Evolutionary conservation across 2,888 invertebrate genomes (phyloP).

Genomic region (Aphrophora alni): DNA sequence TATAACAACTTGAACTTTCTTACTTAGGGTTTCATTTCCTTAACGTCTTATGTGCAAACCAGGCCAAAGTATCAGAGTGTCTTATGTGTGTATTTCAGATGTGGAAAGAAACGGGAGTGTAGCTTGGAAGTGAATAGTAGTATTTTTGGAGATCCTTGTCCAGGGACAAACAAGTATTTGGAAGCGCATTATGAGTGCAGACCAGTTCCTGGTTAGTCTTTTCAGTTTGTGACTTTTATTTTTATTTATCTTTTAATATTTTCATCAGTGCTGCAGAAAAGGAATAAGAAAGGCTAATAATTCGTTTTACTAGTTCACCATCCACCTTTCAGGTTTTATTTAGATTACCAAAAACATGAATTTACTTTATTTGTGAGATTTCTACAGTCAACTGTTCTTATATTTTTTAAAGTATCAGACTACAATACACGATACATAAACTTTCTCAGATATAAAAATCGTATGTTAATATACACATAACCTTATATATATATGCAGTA

Average conservation of each 20-base stretch:
- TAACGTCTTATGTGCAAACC: neutral
- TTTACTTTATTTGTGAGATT: too few species aligned
- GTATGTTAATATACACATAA: too few species aligned
- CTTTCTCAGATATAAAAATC: too few species aligned
- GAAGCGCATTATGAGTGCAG: constrained; percentile 64
- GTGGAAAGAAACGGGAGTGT: constrained; percentile 52
- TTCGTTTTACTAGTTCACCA: too few species aligned
- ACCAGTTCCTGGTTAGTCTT: neutral
- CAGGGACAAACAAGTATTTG: constrained; percentile 66
- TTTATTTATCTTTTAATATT: neutral
- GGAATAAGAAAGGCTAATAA: too few species aligned
- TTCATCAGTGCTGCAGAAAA: neutral
- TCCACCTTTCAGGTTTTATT: too few species aligned
- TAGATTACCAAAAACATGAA: too few species aligned
- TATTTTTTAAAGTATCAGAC: too few species aligned
- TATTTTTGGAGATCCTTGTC: constrained; percentile 63
- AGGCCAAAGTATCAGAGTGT: neutral
- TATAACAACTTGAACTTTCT: neutral
- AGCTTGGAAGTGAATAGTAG: constrained; percentile 52
- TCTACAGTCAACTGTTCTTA: too few species aligned
- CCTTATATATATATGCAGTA: too few species aligned
- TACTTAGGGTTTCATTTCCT: neutral
- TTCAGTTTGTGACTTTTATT: neutral
- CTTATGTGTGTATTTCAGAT: constrained; percentile 47
- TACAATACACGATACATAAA: too few species aligned